These are phyloP conservation scores for Gymnogyps californianus DNA, from an alignment of 2,113 vertebrate species.

Conservation along the genomic window DNA sequence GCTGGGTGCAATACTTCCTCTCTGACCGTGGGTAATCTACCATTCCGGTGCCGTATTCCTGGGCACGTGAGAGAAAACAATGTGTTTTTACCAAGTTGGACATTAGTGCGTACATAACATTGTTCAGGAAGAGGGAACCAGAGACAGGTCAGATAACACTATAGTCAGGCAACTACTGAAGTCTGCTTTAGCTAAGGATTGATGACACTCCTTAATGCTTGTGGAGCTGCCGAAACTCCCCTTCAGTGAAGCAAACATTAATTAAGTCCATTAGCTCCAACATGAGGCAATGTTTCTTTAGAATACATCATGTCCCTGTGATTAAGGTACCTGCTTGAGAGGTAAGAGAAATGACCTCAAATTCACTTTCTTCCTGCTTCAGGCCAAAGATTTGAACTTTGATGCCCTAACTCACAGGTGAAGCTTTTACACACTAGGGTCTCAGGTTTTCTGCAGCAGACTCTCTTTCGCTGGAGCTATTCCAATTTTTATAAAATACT, in stretches of 20 bases:
- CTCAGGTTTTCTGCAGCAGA: neutral
- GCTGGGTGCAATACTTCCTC: neutral
- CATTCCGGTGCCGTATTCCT: neutral
- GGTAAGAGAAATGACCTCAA: neutral
- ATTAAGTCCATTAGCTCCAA: constrained; percentile 1
- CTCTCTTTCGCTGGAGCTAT: neutral
- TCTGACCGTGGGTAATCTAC: neutral
- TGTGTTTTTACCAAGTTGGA: neutral
- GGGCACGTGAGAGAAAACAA: neutral
- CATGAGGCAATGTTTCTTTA: neutral
- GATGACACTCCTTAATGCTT: neutral
- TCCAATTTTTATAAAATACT: neutral
- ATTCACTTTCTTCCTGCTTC: neutral
- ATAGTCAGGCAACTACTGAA: neutral
- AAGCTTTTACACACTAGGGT: neutral
- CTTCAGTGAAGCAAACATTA: constrained; percentile 13
- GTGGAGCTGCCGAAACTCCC: neutral
- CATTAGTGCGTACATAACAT: neutral
- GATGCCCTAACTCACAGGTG: neutral
- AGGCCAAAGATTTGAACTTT: neutral
- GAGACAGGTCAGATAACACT: neutral
- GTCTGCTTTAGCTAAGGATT: neutral
- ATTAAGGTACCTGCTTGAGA: neutral
- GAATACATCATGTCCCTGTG: neutral
- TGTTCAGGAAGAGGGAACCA: neutral